Conservation (phyloP, 2,888 invertebrate species). For the Tromatobia lineatoria region DNA sequence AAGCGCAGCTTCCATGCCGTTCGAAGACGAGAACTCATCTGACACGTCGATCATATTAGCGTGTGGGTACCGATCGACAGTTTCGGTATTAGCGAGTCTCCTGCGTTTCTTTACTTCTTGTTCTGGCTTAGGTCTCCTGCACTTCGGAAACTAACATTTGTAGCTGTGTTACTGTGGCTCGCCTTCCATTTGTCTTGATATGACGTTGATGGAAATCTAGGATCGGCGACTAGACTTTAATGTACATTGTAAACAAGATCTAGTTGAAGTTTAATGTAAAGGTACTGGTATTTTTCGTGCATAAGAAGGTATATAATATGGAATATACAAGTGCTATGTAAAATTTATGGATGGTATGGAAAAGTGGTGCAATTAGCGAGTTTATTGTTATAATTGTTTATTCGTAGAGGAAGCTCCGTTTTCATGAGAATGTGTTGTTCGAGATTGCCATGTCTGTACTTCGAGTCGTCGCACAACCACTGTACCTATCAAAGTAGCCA, state of each 20-base stretch:
- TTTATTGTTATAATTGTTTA: no score
- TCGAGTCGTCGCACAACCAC: no score
- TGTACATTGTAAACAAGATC: background rate
- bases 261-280: no score
- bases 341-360: no score
- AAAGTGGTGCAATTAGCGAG: no score
- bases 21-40: constrained; percentile 25
- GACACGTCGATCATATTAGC: constrained; percentile 49
- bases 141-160: constrained; percentile 5
- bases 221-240: constrained; percentile 2
- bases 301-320: no score
- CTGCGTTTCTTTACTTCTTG: constrained; percentile 5
- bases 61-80: constrained; percentile 69
- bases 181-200: constrained; percentile 16
- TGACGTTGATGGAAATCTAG: constrained; percentile 66
- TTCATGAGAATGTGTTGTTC: no score
- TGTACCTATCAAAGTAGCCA: no score
- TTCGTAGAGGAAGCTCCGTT: no score
- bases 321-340: no score
- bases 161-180: constrained; percentile 28
- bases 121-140: background rate
- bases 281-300: no score
- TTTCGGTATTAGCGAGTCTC: constrained; percentile 57
- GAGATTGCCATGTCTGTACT: no score
- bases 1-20: constrained; percentile 21